A percentile compares a stretch with the other conserved stretches of the same genome.
These are phyloP conservation scores for Hemiscyllium ocellatum DNA, from an alignment of 2,113 vertebrate genomes.

Conservation along the genomic window DNA sequence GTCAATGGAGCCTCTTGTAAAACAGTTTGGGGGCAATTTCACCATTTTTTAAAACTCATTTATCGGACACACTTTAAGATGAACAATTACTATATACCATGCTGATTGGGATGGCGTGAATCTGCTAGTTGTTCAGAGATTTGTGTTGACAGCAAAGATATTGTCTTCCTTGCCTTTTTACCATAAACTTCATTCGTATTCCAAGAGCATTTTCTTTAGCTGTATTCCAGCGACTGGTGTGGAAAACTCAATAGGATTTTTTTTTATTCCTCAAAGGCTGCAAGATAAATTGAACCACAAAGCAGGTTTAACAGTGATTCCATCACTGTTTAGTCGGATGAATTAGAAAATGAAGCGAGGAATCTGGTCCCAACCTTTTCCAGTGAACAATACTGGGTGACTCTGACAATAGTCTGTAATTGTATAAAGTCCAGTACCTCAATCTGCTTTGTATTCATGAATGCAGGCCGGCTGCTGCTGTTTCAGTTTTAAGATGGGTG, in stretches of 20 bases:
- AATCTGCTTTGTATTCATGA: background rate
- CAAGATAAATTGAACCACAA: background rate
- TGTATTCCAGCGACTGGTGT: background rate
- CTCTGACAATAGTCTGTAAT: background rate
- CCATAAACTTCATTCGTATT: conserved; percentile 28
- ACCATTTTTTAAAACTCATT: background rate
- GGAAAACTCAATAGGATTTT: background rate
- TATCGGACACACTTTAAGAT: background rate
- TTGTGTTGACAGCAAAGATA: background rate
- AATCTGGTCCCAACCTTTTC: background rate
- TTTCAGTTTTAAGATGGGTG: background rate
- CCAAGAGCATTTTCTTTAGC: background rate
- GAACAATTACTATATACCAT: background rate
- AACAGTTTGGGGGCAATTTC: background rate
- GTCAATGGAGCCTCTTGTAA: background rate
- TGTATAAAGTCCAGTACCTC: background rate
- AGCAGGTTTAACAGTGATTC: background rate
- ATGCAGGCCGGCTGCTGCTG: too few relatives aligned
- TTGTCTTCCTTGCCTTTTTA: conserved; percentile 3
- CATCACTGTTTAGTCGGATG: background rate
- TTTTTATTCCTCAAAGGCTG: conserved; percentile 14
- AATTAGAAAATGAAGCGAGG: background rate
- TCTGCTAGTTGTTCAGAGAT: conserved; percentile 1
- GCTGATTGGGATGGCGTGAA: background rate
- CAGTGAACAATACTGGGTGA: background rate